Base-by-base conservation (phyloP, 2,888 invertebrate genomes). In the Caradrina clavipalpis region DNA sequence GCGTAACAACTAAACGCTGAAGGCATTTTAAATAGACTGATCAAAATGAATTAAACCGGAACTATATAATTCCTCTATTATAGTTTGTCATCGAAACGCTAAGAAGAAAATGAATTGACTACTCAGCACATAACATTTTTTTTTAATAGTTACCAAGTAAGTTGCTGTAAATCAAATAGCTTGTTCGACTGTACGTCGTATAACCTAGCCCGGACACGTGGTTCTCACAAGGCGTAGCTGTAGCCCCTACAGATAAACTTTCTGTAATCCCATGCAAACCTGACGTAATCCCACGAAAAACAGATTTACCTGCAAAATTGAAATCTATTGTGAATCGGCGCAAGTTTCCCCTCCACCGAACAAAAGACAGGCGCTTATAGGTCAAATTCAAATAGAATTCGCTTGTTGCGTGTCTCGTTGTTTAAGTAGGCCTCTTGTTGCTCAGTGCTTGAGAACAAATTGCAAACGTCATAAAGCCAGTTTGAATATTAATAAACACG, bases 301-400 rank as follows among this genome's bases (percentile, higher is more conserved):
- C 39, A 54, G 45, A 77, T 65, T 63, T 56, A 71, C 51, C 65
- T 58, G 61, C 58, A 59, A 69, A 76, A 66, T 77, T 72, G 26
- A 26, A 66, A 68, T 67, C 56, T 51, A 71, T 77, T 71, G 74
- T 73, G 63, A 57, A 8, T 53, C 67, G 55, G 45, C 71, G 60
- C 65, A 75, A 69, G 73, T 75, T 77, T 66, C 72, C 78, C 78
- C 75, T 66, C 72, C 70, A 72, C 80, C 72, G 80, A 88, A 90
- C 90, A 90, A 90, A 90, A 90, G 90, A 88, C 77, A 81, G 84
- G 78, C 86, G 89, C 89, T 93, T 92, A 89, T 91, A 90, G 94
- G 94, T 94, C 93, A 94, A 92, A 94, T 95, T 93, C 91, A 94
- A 94, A 94, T 94, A 92, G 87, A 90, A 90, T 91, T 91, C 89